Percentiles rank a stretch among this genome's conserved stretches.
Evolutionary conservation across 2,797 vertebrate species (phyloP).

Genomic region (Macropus fuliginosus): DNA sequence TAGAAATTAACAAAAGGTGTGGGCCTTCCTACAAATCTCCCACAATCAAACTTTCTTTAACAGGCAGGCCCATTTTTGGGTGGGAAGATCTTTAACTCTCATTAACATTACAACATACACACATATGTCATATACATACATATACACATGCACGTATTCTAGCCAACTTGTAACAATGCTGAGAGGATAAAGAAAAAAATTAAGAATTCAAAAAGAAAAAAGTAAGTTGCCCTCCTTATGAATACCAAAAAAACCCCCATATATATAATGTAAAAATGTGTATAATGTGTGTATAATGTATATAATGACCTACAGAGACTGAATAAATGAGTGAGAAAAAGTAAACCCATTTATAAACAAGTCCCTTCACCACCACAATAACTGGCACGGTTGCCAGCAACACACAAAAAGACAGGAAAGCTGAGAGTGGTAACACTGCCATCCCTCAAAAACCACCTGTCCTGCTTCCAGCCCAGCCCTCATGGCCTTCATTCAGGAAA

Average conservation of each 20-base stretch:
- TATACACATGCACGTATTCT: slow-evolving; percentile 14
- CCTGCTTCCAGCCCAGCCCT: not conserved
- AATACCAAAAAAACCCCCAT: not conserved
- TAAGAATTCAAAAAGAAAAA: slow-evolving; percentile 35
- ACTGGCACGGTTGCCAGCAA: not conserved
- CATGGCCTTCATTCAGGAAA: not conserved
- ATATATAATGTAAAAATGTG: no score
- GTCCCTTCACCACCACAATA: not conserved
- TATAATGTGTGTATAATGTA: no score
- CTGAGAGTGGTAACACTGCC: not conserved
- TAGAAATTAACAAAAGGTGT: no score
- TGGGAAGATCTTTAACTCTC: no score
- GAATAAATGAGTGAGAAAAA: not conserved
- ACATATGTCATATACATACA: not conserved
- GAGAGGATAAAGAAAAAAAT: slow-evolving; percentile 53
- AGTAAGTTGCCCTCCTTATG: slow-evolving; percentile 35
- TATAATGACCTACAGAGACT: not conserved
- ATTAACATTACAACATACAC: no score
- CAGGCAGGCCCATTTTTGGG: no score
- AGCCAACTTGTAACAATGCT: not conserved
- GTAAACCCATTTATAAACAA: not conserved
- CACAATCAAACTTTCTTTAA: no score
- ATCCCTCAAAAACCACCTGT: not conserved
- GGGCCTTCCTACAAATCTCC: no score
- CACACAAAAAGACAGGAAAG: not conserved